phyloP scores from a whole-genome alignment of 2,888 invertebrate species.

The Erannis defoliaria region DNA sequence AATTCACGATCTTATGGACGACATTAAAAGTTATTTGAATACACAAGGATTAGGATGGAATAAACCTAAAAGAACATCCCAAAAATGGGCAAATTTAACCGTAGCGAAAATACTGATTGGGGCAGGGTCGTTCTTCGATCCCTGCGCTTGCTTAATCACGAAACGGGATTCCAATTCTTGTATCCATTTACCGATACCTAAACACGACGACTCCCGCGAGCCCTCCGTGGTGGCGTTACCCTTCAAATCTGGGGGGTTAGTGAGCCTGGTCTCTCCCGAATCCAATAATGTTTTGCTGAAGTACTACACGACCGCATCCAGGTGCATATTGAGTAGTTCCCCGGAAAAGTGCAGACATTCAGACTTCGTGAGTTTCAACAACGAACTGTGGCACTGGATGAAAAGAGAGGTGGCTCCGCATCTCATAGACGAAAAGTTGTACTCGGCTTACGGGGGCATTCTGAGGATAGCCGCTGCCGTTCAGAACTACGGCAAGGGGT shows the following conservation, averaged over 20 bases:
- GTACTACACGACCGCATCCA: constrained; percentile 74
- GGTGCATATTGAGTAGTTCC: constrained; percentile 72
- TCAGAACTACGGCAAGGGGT: constrained; percentile 74
- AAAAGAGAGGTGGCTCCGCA: constrained; percentile 76
- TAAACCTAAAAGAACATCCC: constrained; percentile 54
- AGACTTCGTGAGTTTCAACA: constrained; percentile 77
- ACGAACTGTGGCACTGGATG: constrained; percentile 81
- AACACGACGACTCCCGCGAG: constrained; percentile 61
- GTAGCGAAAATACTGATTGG: constrained; percentile 73
- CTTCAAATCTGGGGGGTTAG: constrained; percentile 67
- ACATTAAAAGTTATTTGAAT: constrained; percentile 65
- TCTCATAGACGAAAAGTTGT: constrained; percentile 72
- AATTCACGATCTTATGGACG: constrained; percentile 67
- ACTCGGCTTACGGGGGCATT: constrained; percentile 75
- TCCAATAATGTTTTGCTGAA: constrained; percentile 72
- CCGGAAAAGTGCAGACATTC: constrained; percentile 70
- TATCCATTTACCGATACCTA: constrained; percentile 72
- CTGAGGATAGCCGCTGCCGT: constrained; percentile 77
- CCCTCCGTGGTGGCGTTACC: constrained; percentile 74
- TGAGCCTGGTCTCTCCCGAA: constrained; percentile 64
- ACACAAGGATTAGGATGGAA: constrained; percentile 77
- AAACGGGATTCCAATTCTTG: constrained; percentile 72
- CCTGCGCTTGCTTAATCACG: constrained; percentile 65
- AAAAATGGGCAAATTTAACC: constrained; percentile 69
- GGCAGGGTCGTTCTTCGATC: constrained; percentile 61